These are phyloP conservation scores for Hemithea aestivaria DNA, from an alignment of 2,888 invertebrate genomes.

Conservation along the genomic window DNA sequence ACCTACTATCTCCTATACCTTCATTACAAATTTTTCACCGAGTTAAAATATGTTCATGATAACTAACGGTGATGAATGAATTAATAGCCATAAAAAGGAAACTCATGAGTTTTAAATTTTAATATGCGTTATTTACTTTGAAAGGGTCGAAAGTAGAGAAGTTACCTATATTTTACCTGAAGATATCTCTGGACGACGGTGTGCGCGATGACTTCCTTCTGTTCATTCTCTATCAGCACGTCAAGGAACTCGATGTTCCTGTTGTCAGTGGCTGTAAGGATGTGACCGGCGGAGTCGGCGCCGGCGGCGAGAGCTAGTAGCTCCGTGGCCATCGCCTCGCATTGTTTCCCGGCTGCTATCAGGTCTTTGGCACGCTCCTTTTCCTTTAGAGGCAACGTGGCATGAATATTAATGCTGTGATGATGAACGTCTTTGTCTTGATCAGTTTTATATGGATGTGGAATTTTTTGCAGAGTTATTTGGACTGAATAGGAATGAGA, in stretches of 20 bases:
- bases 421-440: too few relatives aligned
- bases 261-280: conserved; percentile 96
- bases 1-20: too few relatives aligned
- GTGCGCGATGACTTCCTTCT: conserved; percentile 98
- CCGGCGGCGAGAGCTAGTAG: conserved; percentile 95
- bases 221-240: conserved; percentile 98
- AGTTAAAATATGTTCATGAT: too few relatives aligned
- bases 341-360: conserved; percentile 96
- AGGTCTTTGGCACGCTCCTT: conserved; percentile 99
- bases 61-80: too few relatives aligned
- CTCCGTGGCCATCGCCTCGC: conserved; percentile 98
- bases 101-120: too few relatives aligned
- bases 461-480: too few relatives aligned
- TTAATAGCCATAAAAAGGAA: too few relatives aligned
- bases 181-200: conserved; percentile 98
- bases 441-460: too few relatives aligned
- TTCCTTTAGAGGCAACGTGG: conserved; percentile 78
- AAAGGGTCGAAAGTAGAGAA: too few relatives aligned
- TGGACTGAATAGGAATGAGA: too few relatives aligned
- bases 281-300: conserved; percentile 95
- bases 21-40: too few relatives aligned
- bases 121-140: too few relatives aligned
- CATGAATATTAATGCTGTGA: conserved; percentile 38
- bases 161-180: conserved; percentile 86
- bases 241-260: conserved; percentile 97